phyloP scores from a whole-genome alignment of 1,140 invertebrate species.

The Arion vulgaris region DNA sequence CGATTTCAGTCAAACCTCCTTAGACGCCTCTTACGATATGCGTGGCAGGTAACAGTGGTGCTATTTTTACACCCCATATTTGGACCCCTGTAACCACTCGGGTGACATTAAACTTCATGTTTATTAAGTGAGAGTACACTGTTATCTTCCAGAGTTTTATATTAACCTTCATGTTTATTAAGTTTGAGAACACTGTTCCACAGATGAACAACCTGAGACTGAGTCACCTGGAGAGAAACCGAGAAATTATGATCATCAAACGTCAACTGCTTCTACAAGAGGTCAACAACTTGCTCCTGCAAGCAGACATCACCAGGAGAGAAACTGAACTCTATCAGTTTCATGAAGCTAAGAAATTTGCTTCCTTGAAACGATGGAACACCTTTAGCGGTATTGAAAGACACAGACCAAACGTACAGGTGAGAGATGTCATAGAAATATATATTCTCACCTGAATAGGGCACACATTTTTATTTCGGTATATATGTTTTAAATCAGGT shows the following conservation, averaged over 20 bases:
- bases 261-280: slow-evolving; percentile 69
- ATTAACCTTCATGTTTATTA: too few species aligned
- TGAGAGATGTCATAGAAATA: not conserved
- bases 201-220: slow-evolving; percentile 67
- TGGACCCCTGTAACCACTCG: too few species aligned
- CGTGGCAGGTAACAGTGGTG: too few species aligned
- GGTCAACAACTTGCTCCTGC: slow-evolving; percentile 69
- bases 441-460: too few species aligned
- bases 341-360: slow-evolving; percentile 54
- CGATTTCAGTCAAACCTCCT: too few species aligned
- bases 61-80: too few species aligned
- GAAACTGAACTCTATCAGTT: slow-evolving; percentile 67
- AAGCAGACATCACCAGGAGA: slow-evolving; percentile 66
- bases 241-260: slow-evolving; percentile 69
- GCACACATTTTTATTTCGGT: too few species aligned
- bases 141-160: too few species aligned
- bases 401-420: not conserved
- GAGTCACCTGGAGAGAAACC: slow-evolving; percentile 68
- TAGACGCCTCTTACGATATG: too few species aligned
- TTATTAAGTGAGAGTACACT: not conserved
- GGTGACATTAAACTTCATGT: not conserved
- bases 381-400: slow-evolving; percentile 61
- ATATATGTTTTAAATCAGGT: too few species aligned
- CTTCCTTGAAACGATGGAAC: slow-evolving; percentile 63
- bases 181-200: too few species aligned